Base-by-base conservation (phyloP, 1,140 invertebrate genomes). In the Cepaea nemoralis region DNA sequence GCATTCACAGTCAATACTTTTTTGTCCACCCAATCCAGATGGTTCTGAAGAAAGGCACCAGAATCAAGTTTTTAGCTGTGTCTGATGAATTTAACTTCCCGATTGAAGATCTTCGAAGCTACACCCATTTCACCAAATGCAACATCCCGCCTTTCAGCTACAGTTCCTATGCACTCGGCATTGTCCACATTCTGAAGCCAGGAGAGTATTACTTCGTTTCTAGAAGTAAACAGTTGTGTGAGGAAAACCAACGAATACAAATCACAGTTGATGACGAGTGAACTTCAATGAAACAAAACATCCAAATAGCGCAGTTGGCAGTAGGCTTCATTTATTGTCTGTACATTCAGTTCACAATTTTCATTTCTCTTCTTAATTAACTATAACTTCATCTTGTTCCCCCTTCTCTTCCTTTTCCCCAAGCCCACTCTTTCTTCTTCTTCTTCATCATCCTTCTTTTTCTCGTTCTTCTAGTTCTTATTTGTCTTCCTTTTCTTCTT, bases 161-260 rank as follows among this genome's bases (percentile, higher is more conserved):
- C 71, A 42, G 48, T 5, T 24, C 0, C 33, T 35, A 55, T 39
- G 31, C 35, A 8, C 45, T 48, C 1, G 12, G 35, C 16, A 22
- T 5, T 22, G 40, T 67, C 27, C 40, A 78, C 35, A 33, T 14
- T 63, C 59, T 78, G 50, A 35, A 48, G 27, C 63, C 77, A 0
- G 77, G 77, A n/a, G 77, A 78, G 8, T 69, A 78, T 39, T 78
- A 66, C 39, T 78, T 78, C 39, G 77, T 69, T 0, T 40, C 59
- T n/a, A 19, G 37, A 0, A 50, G 45, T 63, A 78, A 69, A 39
- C 63, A 35, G 3, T 22, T 66, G 0, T 78, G 77, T 42, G 39
- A 66, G 39, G 37, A 35, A 35, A 55, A 55, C 76, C 33, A 0
- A 33, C 19, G 55, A 16, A 10, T 74, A 8, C 40, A 33, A 24